Percentiles rank a stretch among this genome's conserved stretches.
Conservation (phyloP, 92 coral and sea anemone genomes). For the Porites evermanni region DNA sequence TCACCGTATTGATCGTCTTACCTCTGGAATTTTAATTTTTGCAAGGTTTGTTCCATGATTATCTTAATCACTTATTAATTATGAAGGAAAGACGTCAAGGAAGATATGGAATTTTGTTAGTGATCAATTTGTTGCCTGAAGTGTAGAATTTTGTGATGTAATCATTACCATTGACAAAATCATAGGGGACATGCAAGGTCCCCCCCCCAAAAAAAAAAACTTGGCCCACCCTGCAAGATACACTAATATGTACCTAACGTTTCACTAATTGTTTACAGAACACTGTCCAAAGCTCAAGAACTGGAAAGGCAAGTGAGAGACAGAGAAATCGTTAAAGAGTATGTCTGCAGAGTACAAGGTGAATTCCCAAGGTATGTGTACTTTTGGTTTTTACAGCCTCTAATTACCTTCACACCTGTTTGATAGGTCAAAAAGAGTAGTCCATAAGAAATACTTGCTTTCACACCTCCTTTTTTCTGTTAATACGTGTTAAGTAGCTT, state of each 20-base stretch:
- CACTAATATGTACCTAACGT: no score
- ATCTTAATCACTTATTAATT: background rate
- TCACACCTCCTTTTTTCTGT: no score
- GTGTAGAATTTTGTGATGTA: no score
- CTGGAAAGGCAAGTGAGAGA: slow-evolving; percentile 90
- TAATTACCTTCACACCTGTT: background rate
- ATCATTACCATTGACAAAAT: no score
- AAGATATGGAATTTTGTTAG: background rate
- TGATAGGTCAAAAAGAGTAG: background rate
- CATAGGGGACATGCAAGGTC: no score
- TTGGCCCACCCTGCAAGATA: no score
- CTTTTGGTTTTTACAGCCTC: background rate
- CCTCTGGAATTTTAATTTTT: slow-evolving; percentile 98
- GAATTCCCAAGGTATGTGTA: slow-evolving; percentile 93
- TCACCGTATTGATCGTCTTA: slow-evolving; percentile 96
- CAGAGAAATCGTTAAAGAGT: slow-evolving; percentile 85
- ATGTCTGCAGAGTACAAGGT: slow-evolving; percentile 87
- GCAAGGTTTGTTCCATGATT: slow-evolving; percentile 75
- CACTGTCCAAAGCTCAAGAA: slow-evolving; percentile 86
- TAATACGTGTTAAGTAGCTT: no score
- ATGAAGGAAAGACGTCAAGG: background rate
- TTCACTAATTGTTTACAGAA: slow-evolving; percentile 43
- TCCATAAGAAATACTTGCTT: background rate
- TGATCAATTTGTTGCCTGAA: background rate
- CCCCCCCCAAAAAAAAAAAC: no score